Conservation (phyloP, 2,113 vertebrate genomes). For the Notiomystis cincta region DNA sequence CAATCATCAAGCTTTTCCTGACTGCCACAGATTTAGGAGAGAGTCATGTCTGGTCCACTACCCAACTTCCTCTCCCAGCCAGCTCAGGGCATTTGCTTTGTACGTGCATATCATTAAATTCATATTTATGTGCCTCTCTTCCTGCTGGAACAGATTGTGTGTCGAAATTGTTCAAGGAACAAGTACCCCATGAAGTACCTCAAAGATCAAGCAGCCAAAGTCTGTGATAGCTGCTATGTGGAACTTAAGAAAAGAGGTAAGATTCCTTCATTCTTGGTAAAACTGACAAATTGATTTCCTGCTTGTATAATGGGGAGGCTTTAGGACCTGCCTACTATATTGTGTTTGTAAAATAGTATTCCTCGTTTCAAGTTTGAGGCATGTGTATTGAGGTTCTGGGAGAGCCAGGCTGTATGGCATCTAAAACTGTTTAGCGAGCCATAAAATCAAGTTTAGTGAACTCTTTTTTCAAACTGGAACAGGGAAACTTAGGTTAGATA, state of each 20-base stretch:
- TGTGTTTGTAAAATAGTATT: neutral
- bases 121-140: neutral
- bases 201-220: slow-evolving; percentile 91
- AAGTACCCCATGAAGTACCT: slow-evolving; percentile 95
- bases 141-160: slow-evolving; percentile 83
- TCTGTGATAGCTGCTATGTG: slow-evolving; percentile 91
- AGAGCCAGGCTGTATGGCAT: neutral
- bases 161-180: slow-evolving; percentile 92
- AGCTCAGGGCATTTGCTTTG: neutral
- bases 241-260: slow-evolving; percentile 88
- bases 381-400: neutral
- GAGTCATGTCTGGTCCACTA: neutral
- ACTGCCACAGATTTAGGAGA: neutral
- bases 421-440: neutral
- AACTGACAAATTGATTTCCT: neutral
- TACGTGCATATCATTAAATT: neutral
- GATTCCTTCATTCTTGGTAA: neutral
- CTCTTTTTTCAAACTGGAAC: neutral
- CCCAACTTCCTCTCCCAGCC: neutral
- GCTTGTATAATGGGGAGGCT: neutral
- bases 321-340: neutral
- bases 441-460: neutral
- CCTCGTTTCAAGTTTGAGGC: neutral
- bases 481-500: neutral
- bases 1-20: neutral